Evolutionary conservation across 2,113 vertebrate species (phyloP).

Genomic region (Silurus glanis): DNA sequence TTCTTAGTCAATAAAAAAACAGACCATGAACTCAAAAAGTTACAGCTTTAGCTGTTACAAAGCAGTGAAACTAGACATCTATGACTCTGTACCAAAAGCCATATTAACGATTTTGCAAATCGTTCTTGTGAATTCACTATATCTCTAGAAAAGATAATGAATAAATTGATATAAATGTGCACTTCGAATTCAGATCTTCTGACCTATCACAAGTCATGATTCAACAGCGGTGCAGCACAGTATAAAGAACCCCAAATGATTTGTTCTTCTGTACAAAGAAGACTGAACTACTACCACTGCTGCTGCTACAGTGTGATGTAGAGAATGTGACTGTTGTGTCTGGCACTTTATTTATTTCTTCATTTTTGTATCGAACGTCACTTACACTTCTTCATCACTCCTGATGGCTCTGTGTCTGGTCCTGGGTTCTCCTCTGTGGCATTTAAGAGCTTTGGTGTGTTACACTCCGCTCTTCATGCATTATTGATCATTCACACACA

Average conservation of each 20-base stretch:
- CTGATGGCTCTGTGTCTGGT: slow-evolving; percentile 1
- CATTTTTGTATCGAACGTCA: neutral
- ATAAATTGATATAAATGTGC: neutral
- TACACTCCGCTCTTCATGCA: slow-evolving; percentile 21
- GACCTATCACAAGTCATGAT: neutral
- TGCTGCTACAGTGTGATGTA: neutral
- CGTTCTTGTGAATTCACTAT: neutral
- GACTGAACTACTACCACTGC: neutral
- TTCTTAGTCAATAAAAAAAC: neutral
- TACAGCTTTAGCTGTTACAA: neutral
- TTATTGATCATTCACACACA: slow-evolving; percentile 8
- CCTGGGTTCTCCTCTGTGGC: slow-evolving; percentile 1
- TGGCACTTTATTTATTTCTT: neutral
- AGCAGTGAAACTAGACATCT: neutral
- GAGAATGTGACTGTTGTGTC: neutral
- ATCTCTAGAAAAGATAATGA: neutral
- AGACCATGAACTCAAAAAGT: too few species aligned
- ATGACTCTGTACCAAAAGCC: neutral
- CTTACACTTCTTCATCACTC: slow-evolving; percentile 14
- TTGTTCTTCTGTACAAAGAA: too few species aligned
- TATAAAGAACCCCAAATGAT: neutral
- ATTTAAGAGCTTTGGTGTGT: slow-evolving; percentile 33
- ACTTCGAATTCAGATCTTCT: neutral
- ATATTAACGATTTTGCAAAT: neutral
- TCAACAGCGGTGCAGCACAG: too few species aligned